phyloP scores from a whole-genome alignment of 2,797 vertebrate species.

The Orestias chungarensis region DNA sequence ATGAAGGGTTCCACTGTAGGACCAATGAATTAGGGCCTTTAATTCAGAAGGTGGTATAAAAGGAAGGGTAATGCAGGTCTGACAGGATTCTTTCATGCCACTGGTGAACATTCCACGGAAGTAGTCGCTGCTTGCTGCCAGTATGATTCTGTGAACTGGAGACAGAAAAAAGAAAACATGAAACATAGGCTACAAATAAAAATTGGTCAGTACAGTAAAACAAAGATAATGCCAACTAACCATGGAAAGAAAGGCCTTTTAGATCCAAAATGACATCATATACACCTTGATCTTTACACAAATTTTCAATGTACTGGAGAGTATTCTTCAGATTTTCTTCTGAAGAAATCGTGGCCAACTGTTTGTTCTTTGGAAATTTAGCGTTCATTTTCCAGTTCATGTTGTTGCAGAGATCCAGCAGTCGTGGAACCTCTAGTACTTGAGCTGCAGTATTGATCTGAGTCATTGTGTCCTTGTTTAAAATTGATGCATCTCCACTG shows the following conservation, averaged over 20 bases:
- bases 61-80: conserved; percentile 70
- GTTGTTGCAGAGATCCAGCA: conserved; percentile 63
- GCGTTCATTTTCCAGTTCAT: conserved; percentile 15
- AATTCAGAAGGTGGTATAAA: conserved; percentile 74
- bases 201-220: background rate
- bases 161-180: conserved; percentile 4
- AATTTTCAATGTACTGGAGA: conserved; percentile 58
- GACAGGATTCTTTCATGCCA: conserved; percentile 85
- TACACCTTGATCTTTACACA: conserved; percentile 66
- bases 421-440: conserved; percentile 53
- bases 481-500: conserved; percentile 60
- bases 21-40: conserved; percentile 79
- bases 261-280: conserved; percentile 78
- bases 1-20: conserved; percentile 81
- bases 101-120: conserved; percentile 87
- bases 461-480: conserved; percentile 34
- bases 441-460: conserved; percentile 62
- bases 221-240: conserved; percentile 52
- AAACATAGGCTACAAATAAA: background rate
- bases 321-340: conserved; percentile 57
- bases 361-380: conserved; percentile 9
- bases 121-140: conserved; percentile 85
- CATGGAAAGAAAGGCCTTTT: conserved; percentile 60
- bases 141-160: conserved; percentile 83
- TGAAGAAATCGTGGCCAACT: conserved; percentile 14